A percentile compares a stretch with the other conserved stretches of the same genome.
Conservation (phyloP, 2,113 vertebrate genomes). For the Tympanuchus pallidicinctus region DNA sequence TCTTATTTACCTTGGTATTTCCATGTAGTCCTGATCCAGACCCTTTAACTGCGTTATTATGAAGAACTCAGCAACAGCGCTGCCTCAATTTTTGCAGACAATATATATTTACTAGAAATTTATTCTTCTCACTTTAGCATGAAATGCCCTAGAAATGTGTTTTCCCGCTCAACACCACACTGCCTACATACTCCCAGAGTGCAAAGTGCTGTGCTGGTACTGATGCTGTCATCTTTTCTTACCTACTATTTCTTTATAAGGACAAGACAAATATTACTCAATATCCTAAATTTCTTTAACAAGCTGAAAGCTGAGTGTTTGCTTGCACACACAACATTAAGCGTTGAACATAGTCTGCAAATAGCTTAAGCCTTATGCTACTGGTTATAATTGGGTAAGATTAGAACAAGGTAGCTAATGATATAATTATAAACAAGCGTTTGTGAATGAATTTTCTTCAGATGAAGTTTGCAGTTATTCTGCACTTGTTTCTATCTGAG, state of each 20-base stretch:
- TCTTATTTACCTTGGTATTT: background rate
- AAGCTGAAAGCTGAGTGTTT: background rate
- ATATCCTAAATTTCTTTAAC: background rate
- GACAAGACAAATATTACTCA: background rate
- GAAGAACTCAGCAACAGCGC: background rate
- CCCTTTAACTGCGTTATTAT: background rate
- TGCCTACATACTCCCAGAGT: background rate
- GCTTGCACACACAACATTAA: background rate
- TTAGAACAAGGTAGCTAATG: background rate
- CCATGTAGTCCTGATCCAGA: background rate
- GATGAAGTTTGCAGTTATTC: background rate
- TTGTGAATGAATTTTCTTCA: background rate
- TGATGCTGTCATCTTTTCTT: background rate
- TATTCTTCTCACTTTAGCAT: background rate
- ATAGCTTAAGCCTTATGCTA: background rate
- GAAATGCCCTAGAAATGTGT: background rate
- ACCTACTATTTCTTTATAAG: background rate
- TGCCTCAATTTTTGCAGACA: background rate
- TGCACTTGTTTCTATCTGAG: background rate
- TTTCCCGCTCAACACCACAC: background rate
- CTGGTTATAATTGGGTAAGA: background rate
- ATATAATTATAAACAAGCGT: background rate
- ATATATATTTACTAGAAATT: background rate
- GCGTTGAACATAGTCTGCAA: background rate
- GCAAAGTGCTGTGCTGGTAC: background rate